Evolutionary conservation across 2,888 invertebrate genomes (phyloP).

Genomic region (Thysanoteuthis rhombus): DNA sequence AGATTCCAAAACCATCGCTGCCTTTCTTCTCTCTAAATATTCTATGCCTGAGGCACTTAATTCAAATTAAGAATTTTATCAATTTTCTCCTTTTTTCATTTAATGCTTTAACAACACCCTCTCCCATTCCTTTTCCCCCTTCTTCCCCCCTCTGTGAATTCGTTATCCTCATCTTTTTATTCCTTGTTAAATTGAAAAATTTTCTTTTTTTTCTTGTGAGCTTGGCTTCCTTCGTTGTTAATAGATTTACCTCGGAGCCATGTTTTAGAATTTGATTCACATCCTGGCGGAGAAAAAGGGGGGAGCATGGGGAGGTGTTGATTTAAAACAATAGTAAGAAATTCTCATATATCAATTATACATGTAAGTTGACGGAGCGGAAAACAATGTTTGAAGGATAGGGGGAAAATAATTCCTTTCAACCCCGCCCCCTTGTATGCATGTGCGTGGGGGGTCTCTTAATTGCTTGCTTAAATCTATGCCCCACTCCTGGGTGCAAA

Average conservation of each 20-base stretch:
- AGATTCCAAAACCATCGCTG: background rate
- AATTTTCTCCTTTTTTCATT: background rate
- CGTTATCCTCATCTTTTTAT: background rate
- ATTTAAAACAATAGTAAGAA: background rate
- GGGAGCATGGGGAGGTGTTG: background rate
- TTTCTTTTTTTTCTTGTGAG: background rate
- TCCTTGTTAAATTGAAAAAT: background rate
- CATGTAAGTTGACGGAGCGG: background rate
- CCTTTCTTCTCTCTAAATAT: background rate
- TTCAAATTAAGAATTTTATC: background rate
- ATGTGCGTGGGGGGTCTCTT: no score
- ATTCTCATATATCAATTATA: background rate
- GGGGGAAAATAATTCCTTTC: no score
- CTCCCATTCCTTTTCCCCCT: background rate
- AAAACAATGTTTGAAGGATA: background rate
- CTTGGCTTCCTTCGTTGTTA: background rate
- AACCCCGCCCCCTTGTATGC: no score
- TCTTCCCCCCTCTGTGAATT: fast-evolving
- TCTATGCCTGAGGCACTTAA: background rate
- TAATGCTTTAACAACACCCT: background rate
- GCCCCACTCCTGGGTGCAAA: no score
- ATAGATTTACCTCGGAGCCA: background rate
- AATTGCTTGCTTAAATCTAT: no score
- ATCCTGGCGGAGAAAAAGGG: background rate
- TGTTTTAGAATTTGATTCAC: background rate